These are phyloP conservation scores for Hemichromis elongatus DNA, from an alignment of 2,113 vertebrate species.

Conservation along the genomic window DNA sequence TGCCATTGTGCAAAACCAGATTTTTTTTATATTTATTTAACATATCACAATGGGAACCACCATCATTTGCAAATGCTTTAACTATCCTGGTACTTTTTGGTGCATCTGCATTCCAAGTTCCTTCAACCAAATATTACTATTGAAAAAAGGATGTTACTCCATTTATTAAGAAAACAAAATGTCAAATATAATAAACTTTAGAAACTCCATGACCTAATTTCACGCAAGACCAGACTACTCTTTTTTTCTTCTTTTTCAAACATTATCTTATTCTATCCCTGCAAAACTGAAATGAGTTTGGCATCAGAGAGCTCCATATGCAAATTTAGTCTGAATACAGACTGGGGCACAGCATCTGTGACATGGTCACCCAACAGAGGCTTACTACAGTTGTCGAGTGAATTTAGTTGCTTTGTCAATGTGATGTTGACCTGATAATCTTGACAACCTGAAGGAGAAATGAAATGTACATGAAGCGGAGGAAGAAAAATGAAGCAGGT, in stretches of 20 bases:
- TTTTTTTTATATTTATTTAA: not conserved
- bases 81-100: not conserved
- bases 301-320: not conserved
- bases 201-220: not conserved
- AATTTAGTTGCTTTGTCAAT: not conserved
- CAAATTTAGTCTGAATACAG: not conserved
- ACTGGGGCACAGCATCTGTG: not conserved
- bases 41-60: not conserved
- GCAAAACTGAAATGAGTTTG: not conserved
- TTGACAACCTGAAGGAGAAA: not conserved
- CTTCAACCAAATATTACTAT: not conserved
- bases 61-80: not conserved
- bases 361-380: not conserved
- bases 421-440: not conserved
- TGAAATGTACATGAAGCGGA: not conserved
- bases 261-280: not conserved
- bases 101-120: not conserved
- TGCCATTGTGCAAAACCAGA: not conserved
- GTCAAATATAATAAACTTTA: not conserved
- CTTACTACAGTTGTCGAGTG: not conserved
- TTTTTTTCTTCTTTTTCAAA: not conserved
- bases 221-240: not conserved
- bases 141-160: not conserved
- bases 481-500: not conserved
- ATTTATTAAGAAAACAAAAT: not conserved